Evolutionary conservation across 2,888 invertebrate species (phyloP), one percentile per base, ranked within the genome.

Genomic region (Andrena minutula): DNA sequence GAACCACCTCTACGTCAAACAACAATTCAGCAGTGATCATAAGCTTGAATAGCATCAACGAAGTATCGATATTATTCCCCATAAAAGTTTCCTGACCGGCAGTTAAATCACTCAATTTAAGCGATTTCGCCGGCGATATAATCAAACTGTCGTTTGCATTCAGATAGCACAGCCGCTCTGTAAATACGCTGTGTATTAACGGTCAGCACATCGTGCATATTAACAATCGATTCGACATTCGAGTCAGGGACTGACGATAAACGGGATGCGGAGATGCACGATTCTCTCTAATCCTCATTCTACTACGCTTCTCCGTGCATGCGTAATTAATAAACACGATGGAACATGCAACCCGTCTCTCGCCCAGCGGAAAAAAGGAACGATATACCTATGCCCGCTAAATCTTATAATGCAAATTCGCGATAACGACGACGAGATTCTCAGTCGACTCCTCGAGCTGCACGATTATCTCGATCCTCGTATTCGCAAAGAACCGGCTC

Each of bases 221-320:
- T 49, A 72, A 78, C 47, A 56, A 72, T 76, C 75, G 68, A 83
- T 84, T 88, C 64, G 2, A 53, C 68, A 82, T 84, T 84, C 86
- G 5, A 68, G 60, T 82, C 82, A 79, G 51, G 53, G 30, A 63
- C 8, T 26, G 69, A 82, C 47, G 77, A 75, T 68, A 77, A 75
- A 75, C 63, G n/a, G n/a, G n/a, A 60, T 49, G 2, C 6, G n/a
- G n/a, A 26, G 12, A 32, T 61, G 49, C 28, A n/a, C 41, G 26
- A 56, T 60, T 51, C 23, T 58, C 26, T 47, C 8, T 28, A 65
- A 73, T 35, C 51, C 30, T 49, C 35, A 6, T n/a, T n/a, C 7
- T n/a, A 51, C 8, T 66, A 2, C 2, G 10, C 47, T 74, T 20
- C 7, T 12, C 4, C 26, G 4, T 2, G 3, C 4, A 47, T 10